Conservation (phyloP, 2,888 invertebrate genomes). For the Netelia melanura region DNA sequence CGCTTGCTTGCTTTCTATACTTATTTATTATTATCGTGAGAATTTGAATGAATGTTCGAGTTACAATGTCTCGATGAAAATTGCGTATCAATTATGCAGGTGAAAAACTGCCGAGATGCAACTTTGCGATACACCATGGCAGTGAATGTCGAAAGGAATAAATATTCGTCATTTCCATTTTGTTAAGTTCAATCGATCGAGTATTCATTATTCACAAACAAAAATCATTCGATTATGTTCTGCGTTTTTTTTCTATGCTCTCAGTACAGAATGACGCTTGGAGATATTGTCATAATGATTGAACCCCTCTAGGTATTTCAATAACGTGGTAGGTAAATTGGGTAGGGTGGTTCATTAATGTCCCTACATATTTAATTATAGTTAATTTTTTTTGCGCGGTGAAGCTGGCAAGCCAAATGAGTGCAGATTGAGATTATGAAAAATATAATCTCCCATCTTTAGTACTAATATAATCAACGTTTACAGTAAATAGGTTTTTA, state of each 20-base stretch:
- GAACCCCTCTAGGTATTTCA: constrained; percentile 27
- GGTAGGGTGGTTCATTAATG: constrained; percentile 54
- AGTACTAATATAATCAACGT: constrained; percentile 62
- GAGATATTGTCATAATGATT: constrained; percentile 24
- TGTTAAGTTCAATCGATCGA: constrained; percentile 38
- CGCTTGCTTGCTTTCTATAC: constrained; percentile 54
- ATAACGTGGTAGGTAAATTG: constrained; percentile 37
- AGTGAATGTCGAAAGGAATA: constrained; percentile 47
- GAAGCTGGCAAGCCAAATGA: constrained; percentile 68
- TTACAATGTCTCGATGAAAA: background rate
- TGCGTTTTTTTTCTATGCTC: constrained; percentile 7
- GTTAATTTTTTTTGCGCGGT: constrained; percentile 51
- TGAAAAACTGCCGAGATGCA: constrained; percentile 12
- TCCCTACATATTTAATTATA: no score
- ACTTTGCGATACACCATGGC: constrained; percentile 52
- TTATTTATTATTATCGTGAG: constrained; percentile 65
- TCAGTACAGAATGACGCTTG: constrained; percentile 30
- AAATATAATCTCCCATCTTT: constrained; percentile 44
- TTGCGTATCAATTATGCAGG: constrained; percentile 19
- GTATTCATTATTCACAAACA: constrained; percentile 18
- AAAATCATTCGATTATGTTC: constrained; percentile 18
- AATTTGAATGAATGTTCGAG: constrained; percentile 26
- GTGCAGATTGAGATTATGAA: constrained; percentile 45
- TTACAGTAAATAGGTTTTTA: constrained; percentile 63
- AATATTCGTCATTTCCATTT: constrained; percentile 55